Base-by-base conservation (phyloP, 2,888 invertebrate genomes). In the Lycocerus yunnanus region DNA sequence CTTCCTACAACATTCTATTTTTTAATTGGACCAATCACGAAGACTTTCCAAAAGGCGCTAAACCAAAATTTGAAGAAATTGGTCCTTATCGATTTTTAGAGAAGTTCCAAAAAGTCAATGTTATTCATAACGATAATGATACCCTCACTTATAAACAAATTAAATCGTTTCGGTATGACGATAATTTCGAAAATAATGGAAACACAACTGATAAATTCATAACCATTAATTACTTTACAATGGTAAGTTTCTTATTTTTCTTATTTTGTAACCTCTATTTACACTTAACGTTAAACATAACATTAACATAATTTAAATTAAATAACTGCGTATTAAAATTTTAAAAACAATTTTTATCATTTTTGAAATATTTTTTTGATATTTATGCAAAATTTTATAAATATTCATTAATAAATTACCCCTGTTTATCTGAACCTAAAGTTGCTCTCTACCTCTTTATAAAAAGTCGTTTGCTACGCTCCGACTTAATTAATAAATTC, bases 1-100 rank as follows among this genome's bases (percentile, higher is more conserved):
- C 85, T 94, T n/a, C 89, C 87, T 82, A 86, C 94, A 79, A 92
- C 93, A 79, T 88, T 94, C 91, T 83, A n/a, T 88, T 94, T 78
- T 94, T 91, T 86, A 95, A 95, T 85, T 94, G 94, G 94, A 94
- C 94, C 3, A 95, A 94, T 86, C 90, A 94, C 0, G 89, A 92
- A 10, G 89, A 91, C 67, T 89, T 91, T 58, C 89, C 90, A 15
- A 43, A 58, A 3, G 88, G 87, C 9, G 84, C 84, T 1, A 92
- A 92, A 78, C 92, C 91, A 0, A 88, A 87, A 61, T 86, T 92
- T 18, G 84, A 88, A 72, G 85, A 90, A 82, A 81, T 90, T 67
- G 93, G 93, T n/a, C 93, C 93, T 0, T 92, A 92, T 84, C 88
- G 90, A 0, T 93, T 89, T 83, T 90, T 88, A 0, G 94, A 95